Base-by-base conservation (phyloP, 2,797 vertebrate genomes). In the Delichon dasypus region DNA sequence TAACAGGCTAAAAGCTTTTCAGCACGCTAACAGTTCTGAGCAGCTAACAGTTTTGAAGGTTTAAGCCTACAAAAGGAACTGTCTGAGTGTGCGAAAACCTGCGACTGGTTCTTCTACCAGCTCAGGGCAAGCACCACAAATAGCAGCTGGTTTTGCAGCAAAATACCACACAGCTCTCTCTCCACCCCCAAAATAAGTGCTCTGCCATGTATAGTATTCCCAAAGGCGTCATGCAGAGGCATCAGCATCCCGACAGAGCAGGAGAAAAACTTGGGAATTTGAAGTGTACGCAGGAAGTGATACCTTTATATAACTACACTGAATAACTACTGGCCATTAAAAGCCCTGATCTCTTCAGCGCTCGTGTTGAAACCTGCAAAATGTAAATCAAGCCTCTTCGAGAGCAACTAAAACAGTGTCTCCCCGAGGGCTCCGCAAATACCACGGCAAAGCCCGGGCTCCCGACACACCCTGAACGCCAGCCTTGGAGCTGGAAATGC, bases 321-420 rank as follows among this genome's bases (percentile, higher is more conserved):
- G 94, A 97, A 88, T 94, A 97, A 96, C 96, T 86, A 91, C 94
- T 95, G 87, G 96, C 90, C 97, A 86, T 86, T 92, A 94, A 94
- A 95, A 96, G 85, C 66, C 71, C 76, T 30, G 60, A 96, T 95
- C 85, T 94, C 90, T 71, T 72, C 74, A 76, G 89, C 61, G 48
- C 74, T 96, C 97, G 2, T 97, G 97, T 97, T 84, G 94, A 97
- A 97, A 97, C 97, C 94, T 96, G 98, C 96, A 97, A 97, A 96
- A 96, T 85, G 96, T 96, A 97, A 98, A 97, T 95, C 95, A 96
- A 97, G 84, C 92, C 96, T 97, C 94, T 96, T 66, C 51, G 16
- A 98, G 94, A 95, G 94, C 96, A 96, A 96, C 96, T 93, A 95
- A 98, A 98, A 98, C 83, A 97, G 96, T 76, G 96, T 96, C 93